A percentile compares a stretch with the other conserved stretches of the same genome.
Evolutionary conservation across 2,797 vertebrate species (phyloP).

Genomic region (Epinephelus awoara): DNA sequence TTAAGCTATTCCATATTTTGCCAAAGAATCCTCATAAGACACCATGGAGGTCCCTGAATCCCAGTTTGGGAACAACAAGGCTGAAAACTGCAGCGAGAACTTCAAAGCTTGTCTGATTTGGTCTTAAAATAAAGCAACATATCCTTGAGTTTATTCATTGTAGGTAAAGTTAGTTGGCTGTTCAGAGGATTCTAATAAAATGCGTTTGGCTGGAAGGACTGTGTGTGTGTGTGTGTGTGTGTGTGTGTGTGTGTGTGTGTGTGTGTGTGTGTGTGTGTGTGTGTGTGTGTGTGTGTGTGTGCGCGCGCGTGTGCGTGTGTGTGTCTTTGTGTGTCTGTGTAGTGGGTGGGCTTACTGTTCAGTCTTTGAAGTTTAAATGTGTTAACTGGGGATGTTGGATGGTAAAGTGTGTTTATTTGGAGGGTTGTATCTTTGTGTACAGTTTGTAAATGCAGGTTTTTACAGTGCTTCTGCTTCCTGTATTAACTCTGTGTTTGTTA

Average conservation of each 20-base stretch:
- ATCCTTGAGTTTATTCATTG: conserved; percentile 25
- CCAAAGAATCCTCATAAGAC: background rate
- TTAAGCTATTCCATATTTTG: background rate
- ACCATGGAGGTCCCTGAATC: conserved; percentile 7
- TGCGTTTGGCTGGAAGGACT: background rate
- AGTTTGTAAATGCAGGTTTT: conserved; percentile 24
- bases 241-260: background rate
- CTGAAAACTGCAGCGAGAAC: background rate
- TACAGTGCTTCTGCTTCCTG: conserved; percentile 11
- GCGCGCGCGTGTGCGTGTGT: no score
- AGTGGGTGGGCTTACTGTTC: conserved; percentile 11
- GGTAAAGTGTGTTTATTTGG: conserved; percentile 20
- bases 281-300: background rate
- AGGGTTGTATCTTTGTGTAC: background rate
- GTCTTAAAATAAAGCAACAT: conserved; percentile 21
- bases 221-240: background rate
- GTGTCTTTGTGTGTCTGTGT: background rate
- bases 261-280: background rate
- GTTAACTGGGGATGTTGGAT: conserved; percentile 23
- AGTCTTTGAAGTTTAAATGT: conserved; percentile 37
- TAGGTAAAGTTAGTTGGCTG: conserved; percentile 12
- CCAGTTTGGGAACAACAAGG: conserved; percentile 8
- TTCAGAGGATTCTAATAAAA: conserved; percentile 18
- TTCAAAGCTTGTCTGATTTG: conserved; percentile 26
- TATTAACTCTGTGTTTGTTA: background rate